Evolutionary conservation across 2,888 invertebrate genomes (phyloP).

Genomic region (Caenorhabditis wallacei): DNA sequence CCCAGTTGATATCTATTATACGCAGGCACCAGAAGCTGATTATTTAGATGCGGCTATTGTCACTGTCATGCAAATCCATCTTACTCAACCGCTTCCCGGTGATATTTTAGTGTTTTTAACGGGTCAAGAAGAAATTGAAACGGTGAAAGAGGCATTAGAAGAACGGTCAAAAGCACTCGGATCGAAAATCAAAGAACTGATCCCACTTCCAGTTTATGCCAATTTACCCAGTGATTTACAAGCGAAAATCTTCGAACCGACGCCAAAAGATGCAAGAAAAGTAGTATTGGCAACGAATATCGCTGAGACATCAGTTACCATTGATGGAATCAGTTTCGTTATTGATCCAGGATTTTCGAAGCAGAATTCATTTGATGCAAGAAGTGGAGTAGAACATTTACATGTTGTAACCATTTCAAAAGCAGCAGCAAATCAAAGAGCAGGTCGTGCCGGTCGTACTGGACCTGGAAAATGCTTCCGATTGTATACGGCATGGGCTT

Average conservation of each 20-base stretch:
- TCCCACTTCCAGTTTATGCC: constrained; percentile 97
- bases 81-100: constrained; percentile 93
- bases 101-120: constrained; percentile 98
- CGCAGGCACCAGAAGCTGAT: constrained; percentile 98
- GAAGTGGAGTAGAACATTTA: constrained; percentile 98
- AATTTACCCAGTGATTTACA: constrained; percentile 99
- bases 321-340: constrained; percentile 98
- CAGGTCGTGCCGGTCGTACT: constrained; percentile 96
- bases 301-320: constrained; percentile 98
- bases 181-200: constrained; percentile 92
- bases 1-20: constrained; percentile 98
- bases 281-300: constrained; percentile 98
- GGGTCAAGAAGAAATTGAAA: constrained; percentile 82
- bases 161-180: constrained; percentile 95
- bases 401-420: constrained; percentile 99
- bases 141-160: constrained; percentile 84
- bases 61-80: constrained; percentile 95
- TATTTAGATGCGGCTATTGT: constrained; percentile 89
- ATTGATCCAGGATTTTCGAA: constrained; percentile 99
- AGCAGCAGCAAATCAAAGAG: constrained; percentile 95
- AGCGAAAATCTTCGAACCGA: constrained; percentile 98
- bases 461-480: constrained; percentile 99
- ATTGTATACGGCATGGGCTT: constrained; percentile 98
- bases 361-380: constrained; percentile 97
- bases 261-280: constrained; percentile 96